Evolutionary conservation across 2,888 invertebrate genomes (phyloP).

Genomic region (Cataglyphis albicans): DNA sequence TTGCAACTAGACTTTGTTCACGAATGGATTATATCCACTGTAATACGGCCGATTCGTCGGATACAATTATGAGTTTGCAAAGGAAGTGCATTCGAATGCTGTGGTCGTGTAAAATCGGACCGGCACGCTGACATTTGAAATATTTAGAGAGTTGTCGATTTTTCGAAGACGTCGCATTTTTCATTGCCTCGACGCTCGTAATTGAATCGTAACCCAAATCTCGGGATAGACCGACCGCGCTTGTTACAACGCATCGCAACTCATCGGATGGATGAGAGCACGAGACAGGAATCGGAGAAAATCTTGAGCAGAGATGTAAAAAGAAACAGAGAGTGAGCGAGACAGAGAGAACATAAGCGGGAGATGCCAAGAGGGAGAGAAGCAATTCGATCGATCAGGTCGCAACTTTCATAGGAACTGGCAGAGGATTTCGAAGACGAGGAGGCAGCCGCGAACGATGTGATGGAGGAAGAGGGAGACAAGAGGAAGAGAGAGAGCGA

Average conservation of each 20-base stretch:
- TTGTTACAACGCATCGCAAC: constrained; percentile 41
- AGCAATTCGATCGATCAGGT: constrained; percentile 70
- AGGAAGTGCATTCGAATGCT: constrained; percentile 1
- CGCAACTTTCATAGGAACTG: constrained; percentile 70
- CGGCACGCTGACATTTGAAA: constrained; percentile 17
- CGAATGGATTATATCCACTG: not conserved
- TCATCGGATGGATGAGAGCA: constrained; percentile 38
- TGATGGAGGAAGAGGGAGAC: not conserved
- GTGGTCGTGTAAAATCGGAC: constrained; percentile 20
- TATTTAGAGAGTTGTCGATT: constrained; percentile 58
- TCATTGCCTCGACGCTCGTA: constrained; percentile 44
- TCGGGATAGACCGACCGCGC: constrained; percentile 16
- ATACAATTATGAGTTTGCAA: not conserved
- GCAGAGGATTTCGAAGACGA: constrained; percentile 66
- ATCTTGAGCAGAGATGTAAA: constrained; percentile 17
- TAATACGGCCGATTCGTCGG: not conserved
- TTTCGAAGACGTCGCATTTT: constrained; percentile 35
- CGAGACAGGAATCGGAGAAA: constrained; percentile 21
- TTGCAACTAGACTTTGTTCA: not conserved
- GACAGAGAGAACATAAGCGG: not conserved
- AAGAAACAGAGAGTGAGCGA: constrained; percentile 4
- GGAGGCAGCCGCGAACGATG: constrained; percentile 34
- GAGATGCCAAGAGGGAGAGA: constrained; percentile 35
- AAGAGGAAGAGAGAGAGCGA: not conserved
- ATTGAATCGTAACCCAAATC: constrained; percentile 71